phyloP scores from a whole-genome alignment of 2,113 vertebrate species.

The Lota lota region DNA sequence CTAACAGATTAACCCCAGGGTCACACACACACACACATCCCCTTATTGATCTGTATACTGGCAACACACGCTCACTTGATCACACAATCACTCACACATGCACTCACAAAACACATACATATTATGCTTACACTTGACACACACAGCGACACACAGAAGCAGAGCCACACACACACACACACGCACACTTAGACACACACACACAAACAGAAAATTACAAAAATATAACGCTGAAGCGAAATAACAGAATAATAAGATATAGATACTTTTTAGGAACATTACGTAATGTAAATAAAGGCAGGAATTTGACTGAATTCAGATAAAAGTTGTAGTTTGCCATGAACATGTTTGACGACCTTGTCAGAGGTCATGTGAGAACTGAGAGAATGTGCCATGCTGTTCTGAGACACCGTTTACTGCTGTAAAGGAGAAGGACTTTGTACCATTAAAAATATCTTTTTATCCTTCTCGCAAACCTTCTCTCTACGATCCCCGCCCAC shows the following conservation, averaged over 20 bases:
- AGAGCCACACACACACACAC: conserved; percentile 1
- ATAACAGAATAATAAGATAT: conserved; percentile 17
- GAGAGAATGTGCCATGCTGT: conserved; percentile 21
- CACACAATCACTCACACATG: background rate
- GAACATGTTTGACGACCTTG: conserved; percentile 39
- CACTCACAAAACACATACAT: background rate
- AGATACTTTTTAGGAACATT: conserved; percentile 34
- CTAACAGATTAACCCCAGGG: conserved; percentile 36
- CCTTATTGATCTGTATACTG: background rate
- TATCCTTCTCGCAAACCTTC: conserved; percentile 16
- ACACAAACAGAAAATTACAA: background rate
- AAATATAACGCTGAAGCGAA: background rate
- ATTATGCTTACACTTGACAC: background rate
- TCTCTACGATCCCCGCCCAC: conserved; percentile 31
- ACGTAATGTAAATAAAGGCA: conserved; percentile 18
- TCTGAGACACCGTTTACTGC: conserved; percentile 33
- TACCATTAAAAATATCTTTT: conserved; percentile 33
- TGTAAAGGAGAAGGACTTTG: conserved; percentile 18
- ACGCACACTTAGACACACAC: background rate
- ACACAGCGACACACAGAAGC: background rate
- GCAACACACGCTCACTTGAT: background rate
- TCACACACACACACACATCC: conserved; percentile 23
- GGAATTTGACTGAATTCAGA: conserved; percentile 19
- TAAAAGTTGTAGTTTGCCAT: conserved; percentile 7
- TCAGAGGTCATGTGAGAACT: conserved; percentile 37